Conservation (phyloP, 2,113 vertebrate species). For the Isurus oxyrinchus region DNA sequence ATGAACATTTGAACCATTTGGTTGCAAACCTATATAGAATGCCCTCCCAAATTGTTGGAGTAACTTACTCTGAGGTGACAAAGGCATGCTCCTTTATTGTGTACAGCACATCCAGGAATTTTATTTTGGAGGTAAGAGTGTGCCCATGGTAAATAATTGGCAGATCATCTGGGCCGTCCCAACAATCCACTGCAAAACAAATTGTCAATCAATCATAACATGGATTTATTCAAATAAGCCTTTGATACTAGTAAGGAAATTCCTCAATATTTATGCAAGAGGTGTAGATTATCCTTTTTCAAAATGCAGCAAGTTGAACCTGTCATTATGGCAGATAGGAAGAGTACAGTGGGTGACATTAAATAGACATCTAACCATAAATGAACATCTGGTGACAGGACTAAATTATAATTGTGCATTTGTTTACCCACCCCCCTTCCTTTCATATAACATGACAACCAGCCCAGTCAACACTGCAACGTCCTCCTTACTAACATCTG, state of each 20-base stretch:
- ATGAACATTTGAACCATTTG: not conserved
- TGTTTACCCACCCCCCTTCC: not conserved
- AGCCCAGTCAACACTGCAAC: too few relatives aligned
- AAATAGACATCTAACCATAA: not conserved
- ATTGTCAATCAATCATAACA: not conserved
- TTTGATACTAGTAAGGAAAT: not conserved
- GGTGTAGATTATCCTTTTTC: not conserved
- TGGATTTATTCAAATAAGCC: not conserved
- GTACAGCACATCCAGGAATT: conserved; percentile 76
- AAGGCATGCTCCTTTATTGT: conserved; percentile 82
- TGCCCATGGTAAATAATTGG: conserved; percentile 83
- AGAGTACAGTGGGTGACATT: not conserved
- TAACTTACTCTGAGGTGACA: conserved; percentile 71
- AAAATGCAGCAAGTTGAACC: not conserved
- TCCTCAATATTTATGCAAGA: not conserved
- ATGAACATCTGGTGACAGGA: not conserved
- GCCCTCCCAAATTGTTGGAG: not conserved
- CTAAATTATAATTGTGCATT: not conserved
- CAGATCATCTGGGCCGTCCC: conserved; percentile 77
- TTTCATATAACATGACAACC: not conserved
- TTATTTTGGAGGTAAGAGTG: conserved; percentile 80
- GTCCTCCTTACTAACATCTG: too few relatives aligned
- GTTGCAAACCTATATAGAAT: not conserved
- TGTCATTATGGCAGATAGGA: not conserved
- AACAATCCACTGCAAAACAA: conserved; percentile 68